Evolutionary conservation across 1,140 invertebrate species (phyloP), one percentile per base, ranked within the genome.

Genomic region (Panulirus ornatus): DNA sequence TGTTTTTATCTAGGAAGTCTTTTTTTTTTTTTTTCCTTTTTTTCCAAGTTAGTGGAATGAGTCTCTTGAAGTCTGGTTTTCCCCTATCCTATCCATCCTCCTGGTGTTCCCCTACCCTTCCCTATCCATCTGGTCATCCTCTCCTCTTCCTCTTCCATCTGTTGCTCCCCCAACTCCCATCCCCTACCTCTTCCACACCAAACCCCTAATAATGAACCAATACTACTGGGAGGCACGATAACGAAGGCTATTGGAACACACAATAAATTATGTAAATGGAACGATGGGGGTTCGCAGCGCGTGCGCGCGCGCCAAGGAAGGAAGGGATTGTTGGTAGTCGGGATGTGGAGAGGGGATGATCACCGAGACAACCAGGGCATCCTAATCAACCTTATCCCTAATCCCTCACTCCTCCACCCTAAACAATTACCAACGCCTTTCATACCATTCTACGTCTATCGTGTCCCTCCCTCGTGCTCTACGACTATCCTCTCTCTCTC

Each of bases 181-280:
- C 51, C 1, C 51, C 16, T 19, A 0, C 51, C 0, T 58, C 16
- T 58, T 19, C 51, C 6, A 58, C 3, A 58, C 11, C 16, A 19
- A 58, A 14, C 51, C 51, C 51, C 51, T 22, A 58, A 19, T 58
- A 3, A 27, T 27, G 58, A 66, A 19, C 58, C n/a, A 27, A 66
- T 27, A 66, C 58, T 79, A 78, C 42, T 78, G 76, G 27, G 42
- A 76, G 38, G 44, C 22, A 0, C 47, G 38, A 79, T 51, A 42
- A 51, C 44, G 76, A 79, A 51, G n/a, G n/a, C 38, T 79, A 51
- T 38, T 36, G 51, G 30, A 40, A 51, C 47, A 51, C 34, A 58
- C 30, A 58, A 81, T 54, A 81, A 54, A 58, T 51, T 51, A 54
- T 81, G 78, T 58, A 66, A 66, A 82, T 54, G 76, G 40, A 54